Percentiles rank a stretch among this genome's conserved stretches.
Conservation (phyloP, 2,113 vertebrate genomes). For the Burhinus oedicnemus region DNA sequence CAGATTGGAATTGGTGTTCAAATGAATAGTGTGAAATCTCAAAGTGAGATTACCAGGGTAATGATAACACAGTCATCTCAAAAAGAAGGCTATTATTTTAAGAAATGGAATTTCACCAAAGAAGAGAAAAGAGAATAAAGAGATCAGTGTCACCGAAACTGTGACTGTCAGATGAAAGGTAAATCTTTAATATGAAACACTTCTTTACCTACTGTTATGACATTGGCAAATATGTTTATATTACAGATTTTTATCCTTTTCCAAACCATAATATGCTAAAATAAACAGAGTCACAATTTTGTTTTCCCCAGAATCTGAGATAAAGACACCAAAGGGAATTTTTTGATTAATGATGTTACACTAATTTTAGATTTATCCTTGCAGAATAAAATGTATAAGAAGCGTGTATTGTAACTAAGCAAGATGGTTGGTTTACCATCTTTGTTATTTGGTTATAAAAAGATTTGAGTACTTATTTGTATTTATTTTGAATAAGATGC, state of each 20-base stretch:
- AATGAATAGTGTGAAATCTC: constrained; percentile 69
- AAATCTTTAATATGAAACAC: constrained; percentile 54
- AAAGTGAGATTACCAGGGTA: constrained; percentile 67
- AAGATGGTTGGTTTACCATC: background rate
- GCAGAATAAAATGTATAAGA: background rate
- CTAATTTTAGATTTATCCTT: constrained; percentile 17
- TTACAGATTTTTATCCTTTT: constrained; percentile 29
- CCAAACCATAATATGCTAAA: constrained; percentile 46
- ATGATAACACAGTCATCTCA: constrained; percentile 50
- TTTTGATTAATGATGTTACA: background rate
- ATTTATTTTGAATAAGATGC: background rate
- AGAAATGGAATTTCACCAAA: constrained; percentile 59
- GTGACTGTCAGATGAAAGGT: constrained; percentile 52
- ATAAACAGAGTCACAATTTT: constrained; percentile 44
- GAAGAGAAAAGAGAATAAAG: constrained; percentile 49
- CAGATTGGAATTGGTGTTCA: constrained; percentile 59
- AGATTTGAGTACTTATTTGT: background rate
- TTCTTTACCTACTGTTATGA: constrained; percentile 38
- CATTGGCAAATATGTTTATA: constrained; percentile 46
- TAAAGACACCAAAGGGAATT: background rate
- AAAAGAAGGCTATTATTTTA: constrained; percentile 63
- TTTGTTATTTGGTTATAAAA: background rate
- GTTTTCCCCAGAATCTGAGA: background rate
- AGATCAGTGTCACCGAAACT: constrained; percentile 43
- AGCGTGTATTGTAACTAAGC: background rate